Base-by-base conservation (phyloP, 1,140 invertebrate species). In the Drosophila lowei region DNA sequence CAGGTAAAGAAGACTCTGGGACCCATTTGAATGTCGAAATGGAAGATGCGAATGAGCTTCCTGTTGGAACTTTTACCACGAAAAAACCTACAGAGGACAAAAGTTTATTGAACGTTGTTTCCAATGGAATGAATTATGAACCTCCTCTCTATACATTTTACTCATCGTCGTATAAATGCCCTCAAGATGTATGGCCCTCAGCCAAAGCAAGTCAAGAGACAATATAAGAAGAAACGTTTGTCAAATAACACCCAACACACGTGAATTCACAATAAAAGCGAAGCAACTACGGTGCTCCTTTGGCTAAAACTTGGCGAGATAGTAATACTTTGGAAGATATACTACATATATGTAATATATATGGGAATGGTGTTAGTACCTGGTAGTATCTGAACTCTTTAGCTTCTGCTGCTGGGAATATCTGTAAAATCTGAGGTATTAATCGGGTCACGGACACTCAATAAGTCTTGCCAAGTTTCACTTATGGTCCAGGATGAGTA, bases 251-350 rank as follows among this genome's bases (percentile, higher is more conserved):
- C 48, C 53, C 53, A 74, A 64, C 60, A 66, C 79, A 81, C 74
- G 79, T 81, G 68, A 64, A 62, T 53, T 57, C 49, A 57, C 58
- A 79, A 81, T 83, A 81, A 81, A 81, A 76, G 77, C 61, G 78
- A 64, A 80, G 66, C 48, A 16, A 46, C 63, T 50, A 25, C 18
- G 43, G 25, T 41, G 30, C 23, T 25, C 30, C 18, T 8, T 43
- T 21, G 15, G 34, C 56, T n/a, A 28, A 16, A 16, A 43, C 43
- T n/a, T 25, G 49, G 66, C 38, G 71, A 56, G n/a, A n/a, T n/a
- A n/a, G n/a, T n/a, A n/a, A n/a, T n/a, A n/a, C n/a, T 1, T 18
- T 18, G 18, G 18, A 18, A 18, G 18, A 18, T 18, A 1, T 18
- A 18, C 18, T 1, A 18, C 2, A 18, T 18, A 18, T 18, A 18